These are phyloP conservation scores for Araneus ventricosus DNA, from an alignment of 1,140 invertebrate species.

Conservation along the genomic window DNA sequence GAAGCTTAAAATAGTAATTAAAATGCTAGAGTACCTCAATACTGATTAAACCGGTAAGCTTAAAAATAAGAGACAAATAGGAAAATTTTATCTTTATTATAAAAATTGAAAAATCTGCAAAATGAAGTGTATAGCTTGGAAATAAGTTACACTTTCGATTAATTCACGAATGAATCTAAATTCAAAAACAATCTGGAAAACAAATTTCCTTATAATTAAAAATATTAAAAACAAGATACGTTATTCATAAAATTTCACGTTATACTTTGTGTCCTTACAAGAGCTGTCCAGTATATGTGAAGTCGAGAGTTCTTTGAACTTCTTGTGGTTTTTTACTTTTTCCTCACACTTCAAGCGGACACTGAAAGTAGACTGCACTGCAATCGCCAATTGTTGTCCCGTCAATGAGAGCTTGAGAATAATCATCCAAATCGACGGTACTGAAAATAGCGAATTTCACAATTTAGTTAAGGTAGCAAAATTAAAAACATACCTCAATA, in stretches of 20 bases:
- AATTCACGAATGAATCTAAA: not conserved
- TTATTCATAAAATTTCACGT: not conserved
- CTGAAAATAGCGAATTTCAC: not conserved
- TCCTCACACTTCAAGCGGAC: not conserved
- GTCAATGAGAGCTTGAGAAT: constrained; percentile 52
- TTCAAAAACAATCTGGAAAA: not conserved
- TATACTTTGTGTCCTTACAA: not conserved
- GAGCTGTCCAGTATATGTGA: not conserved
- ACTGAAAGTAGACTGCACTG: constrained; percentile 28
- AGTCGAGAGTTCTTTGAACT: not conserved
- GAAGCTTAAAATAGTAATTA: too few relatives aligned
- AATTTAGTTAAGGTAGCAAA: too few relatives aligned
- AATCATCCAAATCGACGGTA: constrained; percentile 48
- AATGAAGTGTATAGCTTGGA: not conserved
- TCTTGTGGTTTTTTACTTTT: not conserved
- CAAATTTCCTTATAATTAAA: not conserved
- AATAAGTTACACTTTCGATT: not conserved
- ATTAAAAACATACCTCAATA: too few relatives aligned
- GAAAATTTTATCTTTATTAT: not conserved
- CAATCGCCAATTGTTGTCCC: constrained; percentile 61
- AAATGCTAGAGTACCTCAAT: too few relatives aligned
- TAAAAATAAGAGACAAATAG: too few relatives aligned
- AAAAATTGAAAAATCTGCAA: not conserved
- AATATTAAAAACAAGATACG: constrained; percentile 18
- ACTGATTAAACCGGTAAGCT: too few relatives aligned